Evolutionary conservation across 1,140 invertebrate species (phyloP).

Genomic region (Zaprionus camerounensis): DNA sequence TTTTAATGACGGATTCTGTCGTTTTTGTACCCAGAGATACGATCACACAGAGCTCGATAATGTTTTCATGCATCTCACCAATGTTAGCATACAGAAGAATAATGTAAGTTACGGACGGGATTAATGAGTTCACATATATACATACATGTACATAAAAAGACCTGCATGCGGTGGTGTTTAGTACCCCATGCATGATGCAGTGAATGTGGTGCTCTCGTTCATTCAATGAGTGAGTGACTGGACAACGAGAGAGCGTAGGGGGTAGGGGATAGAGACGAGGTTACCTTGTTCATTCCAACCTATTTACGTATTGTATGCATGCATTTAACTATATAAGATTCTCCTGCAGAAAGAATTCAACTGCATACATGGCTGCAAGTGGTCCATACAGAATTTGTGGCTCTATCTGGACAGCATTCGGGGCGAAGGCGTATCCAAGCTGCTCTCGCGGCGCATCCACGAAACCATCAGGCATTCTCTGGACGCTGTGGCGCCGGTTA

Average conservation of each 20-base stretch:
- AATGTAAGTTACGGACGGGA: constrained; percentile 86
- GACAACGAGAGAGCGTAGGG: no score
- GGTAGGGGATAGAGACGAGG: no score
- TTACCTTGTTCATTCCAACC: no score
- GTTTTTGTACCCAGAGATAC: constrained; percentile 93
- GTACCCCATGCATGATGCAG: no score
- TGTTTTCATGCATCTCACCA: constrained; percentile 94
- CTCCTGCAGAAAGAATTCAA: constrained; percentile 95
- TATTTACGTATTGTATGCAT: not conserved
- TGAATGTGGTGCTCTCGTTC: no score
- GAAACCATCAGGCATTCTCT: constrained; percentile 94
- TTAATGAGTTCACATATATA: no score
- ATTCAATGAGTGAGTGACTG: no score
- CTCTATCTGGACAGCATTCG: constrained; percentile 95
- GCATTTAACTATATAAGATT: not conserved
- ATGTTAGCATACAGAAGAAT: constrained; percentile 93
- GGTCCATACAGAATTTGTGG: constrained; percentile 95
- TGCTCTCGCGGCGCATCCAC: constrained; percentile 91
- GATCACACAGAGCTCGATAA: constrained; percentile 92
- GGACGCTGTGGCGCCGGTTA: constrained; percentile 93
- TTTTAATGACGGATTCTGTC: constrained; percentile 92
- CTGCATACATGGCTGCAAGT: constrained; percentile 96
- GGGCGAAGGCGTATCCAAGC: constrained; percentile 93
- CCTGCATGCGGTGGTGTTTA: no score
- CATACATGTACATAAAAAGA: no score